Conservation (phyloP, 2,113 vertebrate species). For the Nesospiza acunhae region DNA sequence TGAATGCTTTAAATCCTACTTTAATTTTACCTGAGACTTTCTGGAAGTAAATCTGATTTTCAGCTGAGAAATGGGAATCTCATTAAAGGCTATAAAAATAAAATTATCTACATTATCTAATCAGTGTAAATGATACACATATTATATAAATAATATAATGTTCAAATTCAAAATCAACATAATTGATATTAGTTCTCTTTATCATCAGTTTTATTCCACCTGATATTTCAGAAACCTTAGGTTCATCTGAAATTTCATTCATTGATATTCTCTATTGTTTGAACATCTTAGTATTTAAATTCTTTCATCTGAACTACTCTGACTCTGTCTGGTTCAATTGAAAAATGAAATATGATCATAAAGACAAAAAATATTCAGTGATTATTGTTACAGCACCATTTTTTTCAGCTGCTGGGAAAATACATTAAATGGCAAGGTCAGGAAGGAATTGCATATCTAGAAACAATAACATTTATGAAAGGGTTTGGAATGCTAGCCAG, state of each 20-base stretch:
- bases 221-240: background rate
- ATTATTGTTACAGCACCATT: background rate
- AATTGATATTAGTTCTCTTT: background rate
- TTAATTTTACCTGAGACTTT: background rate
- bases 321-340: background rate
- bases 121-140: background rate
- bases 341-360: background rate
- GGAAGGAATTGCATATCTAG: background rate
- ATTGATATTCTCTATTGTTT: background rate
- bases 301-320: background rate
- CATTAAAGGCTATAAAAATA: background rate
- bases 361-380: background rate
- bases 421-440: background rate
- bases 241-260: background rate
- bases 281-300: background rate
- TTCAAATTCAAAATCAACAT: background rate
- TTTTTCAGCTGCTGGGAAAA: background rate
- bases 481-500: background rate
- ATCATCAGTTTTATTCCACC: background rate
- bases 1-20: background rate
- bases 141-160: background rate
- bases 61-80: background rate
- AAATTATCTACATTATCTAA: background rate
- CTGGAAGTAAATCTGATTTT: background rate
- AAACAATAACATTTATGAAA: background rate